Base-by-base conservation (phyloP, 2,797 vertebrate genomes). In the Sebastolobus alascanus region DNA sequence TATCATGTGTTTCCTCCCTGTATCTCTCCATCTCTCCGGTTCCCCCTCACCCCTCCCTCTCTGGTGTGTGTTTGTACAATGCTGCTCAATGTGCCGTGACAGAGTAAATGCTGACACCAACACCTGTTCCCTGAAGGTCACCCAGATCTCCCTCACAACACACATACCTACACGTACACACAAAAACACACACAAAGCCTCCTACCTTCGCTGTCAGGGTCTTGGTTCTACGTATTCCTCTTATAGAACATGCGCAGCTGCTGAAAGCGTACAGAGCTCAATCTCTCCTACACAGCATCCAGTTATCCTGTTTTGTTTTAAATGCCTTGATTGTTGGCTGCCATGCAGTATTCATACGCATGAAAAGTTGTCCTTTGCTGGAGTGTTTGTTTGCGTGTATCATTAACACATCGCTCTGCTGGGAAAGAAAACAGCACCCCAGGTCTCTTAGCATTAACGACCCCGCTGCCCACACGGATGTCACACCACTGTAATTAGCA, bases 101-200 rank as follows among this genome's bases (percentile, higher is more conserved):
- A 79, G 84, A 89, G 91, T 94, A 91, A 94, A 93, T 73, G 85
- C 90, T 90, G 89, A 91, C 89, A 92, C 86, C 85, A 90, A 92
- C 92, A 94, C 93, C 90, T 93, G 92, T 90, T 94, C 93, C 89
- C 84, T 73, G 85, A 94, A 94, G 93, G 92, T 94, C 92, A 92
- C 73, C 58, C 72, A 80, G 85, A 79, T 76, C 79, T 64, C 67
- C 40, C 35, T 4, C 54, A 13, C 33, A 54, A 14, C 38, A 59
- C 46, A 59, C n/a, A 72, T 65, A 61, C 67, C 38, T 66, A 38
- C 40, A 82, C 37, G 73, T 43, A 58, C 71, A 69, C 69, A 52
- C 52, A 40, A 11, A 56, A 7, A 56, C 25, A 56, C 16, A 40
- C 31, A 20, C 63, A 63, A 14, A 83, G 29, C 27, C 66, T 77